Evolutionary conservation across 2,113 vertebrate species (phyloP), one percentile per base, ranked within the genome.

Genomic region (Seriola rivoliana): DNA sequence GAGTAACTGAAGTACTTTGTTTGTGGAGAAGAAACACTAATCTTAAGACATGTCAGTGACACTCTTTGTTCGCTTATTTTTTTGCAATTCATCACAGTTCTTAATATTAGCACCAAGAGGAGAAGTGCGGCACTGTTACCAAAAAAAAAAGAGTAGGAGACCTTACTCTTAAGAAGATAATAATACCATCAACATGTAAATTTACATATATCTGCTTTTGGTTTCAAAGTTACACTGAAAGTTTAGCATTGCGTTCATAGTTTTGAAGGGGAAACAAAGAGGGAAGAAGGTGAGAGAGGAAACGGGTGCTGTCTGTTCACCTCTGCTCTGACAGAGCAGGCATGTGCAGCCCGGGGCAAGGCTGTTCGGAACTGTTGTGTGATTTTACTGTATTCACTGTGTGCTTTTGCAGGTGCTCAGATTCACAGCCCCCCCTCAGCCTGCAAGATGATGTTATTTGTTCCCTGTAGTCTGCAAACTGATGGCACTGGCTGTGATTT

Each of bases 381-480:
- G 81, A 71, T 80, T 73, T 73, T 16, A 8, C 44, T 23, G 25
- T 55, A 23, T 44, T 78, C 65, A 54, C 6, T 50, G 38, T 66
- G 70, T 62, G 66, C 71, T 75, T 36, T 65, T 70, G n/a, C 68
- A 75, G 80, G 76, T 72, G 79, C 65, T 82, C 75, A 68, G 64
- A 52, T 50, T 46, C 38, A 46, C 19, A 23, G 42, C 17, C 16
- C n/a, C 5, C 8, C 23, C 3, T 29, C 29, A 29, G 29, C 29
- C 29, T 29, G 29, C 29, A 2, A 29, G 29, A 29, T 29, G 29
- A 29, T 29, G 29, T 29, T 29, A 29, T 29, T 29, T 29, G 29
- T 29, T 29, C 29, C 29, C 29, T 29, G 29, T 29, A 29, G 29
- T 29, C 29, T 29, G 29, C 29, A 29, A 29, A 29, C 29, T 29